Evolutionary conservation across 2,888 invertebrate species (phyloP).

Genomic region (Ophion ellenae): DNA sequence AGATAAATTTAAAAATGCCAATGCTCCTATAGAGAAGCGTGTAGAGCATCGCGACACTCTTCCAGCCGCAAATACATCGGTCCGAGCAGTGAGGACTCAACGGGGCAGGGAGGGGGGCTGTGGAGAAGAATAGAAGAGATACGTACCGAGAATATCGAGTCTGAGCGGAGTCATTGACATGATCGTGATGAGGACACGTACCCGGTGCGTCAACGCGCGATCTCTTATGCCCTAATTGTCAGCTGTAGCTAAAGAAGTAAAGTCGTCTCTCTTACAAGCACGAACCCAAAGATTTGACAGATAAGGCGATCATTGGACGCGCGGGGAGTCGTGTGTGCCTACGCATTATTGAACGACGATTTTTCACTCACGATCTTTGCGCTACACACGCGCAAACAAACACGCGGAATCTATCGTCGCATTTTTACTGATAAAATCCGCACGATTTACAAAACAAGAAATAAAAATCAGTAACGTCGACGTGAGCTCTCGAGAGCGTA

Average conservation of each 20-base stretch:
- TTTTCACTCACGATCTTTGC: too few relatives aligned
- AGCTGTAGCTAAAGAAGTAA: slow-evolving; percentile 36
- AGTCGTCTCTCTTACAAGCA: not conserved
- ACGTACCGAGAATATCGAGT: slow-evolving; percentile 73
- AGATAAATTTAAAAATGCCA: too few relatives aligned
- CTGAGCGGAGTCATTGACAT: slow-evolving; percentile 76
- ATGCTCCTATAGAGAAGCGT: too few relatives aligned
- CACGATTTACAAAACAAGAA: not conserved
- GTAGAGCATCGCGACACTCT: too few relatives aligned
- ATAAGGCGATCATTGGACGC: not conserved
- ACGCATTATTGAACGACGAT: not conserved
- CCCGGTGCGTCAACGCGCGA: slow-evolving; percentile 5
- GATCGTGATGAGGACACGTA: slow-evolving; percentile 16
- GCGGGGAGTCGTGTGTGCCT: not conserved
- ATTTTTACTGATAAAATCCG: not conserved
- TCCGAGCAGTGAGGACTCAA: not conserved
- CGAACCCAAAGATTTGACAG: slow-evolving; percentile 1
- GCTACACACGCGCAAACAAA: not conserved
- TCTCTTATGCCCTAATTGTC: slow-evolving; percentile 44
- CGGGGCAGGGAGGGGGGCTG: not conserved
- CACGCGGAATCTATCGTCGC: not conserved
- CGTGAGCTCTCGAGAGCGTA: not conserved
- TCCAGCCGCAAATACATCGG: not conserved
- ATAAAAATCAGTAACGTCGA: not conserved
- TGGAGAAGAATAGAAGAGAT: not conserved